These are phyloP conservation scores for Stichopus chloronotus DNA, from an alignment of 35 echinoderm and acorn worm species.

Conservation along the genomic window DNA sequence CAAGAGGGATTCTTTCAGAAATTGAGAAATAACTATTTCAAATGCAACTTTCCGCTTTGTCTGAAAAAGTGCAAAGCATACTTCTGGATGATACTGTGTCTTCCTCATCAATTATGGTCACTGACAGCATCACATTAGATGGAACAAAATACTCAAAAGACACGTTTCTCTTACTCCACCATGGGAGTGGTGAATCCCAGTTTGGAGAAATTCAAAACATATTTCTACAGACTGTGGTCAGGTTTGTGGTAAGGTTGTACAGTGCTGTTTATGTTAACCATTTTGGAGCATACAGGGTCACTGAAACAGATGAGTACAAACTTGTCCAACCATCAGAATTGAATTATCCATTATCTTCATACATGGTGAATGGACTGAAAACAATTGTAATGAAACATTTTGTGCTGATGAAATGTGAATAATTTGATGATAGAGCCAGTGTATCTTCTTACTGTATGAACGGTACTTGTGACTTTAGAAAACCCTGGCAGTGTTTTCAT, in stretches of 20 bases:
- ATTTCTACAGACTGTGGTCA: not conserved
- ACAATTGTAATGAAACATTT: constrained; percentile 26
- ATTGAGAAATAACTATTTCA: constrained; percentile 4
- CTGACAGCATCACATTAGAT: not conserved
- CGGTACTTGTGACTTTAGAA: too few species aligned
- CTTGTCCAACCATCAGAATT: not conserved
- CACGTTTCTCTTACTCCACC: not conserved
- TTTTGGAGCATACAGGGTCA: constrained; percentile 44
- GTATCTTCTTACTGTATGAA: too few species aligned
- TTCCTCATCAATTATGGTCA: not conserved
- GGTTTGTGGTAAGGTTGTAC: not conserved
- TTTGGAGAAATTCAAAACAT: constrained; percentile 3
- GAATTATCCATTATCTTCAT: constrained; percentile 1
- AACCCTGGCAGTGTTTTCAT: too few species aligned
- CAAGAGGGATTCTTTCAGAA: not conserved
- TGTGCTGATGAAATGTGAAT: not conserved
- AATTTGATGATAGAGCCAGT: too few species aligned
- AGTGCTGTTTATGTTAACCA: not conserved
- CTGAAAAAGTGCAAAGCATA: not conserved
- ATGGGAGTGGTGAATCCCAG: not conserved
- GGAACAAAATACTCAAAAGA: constrained; percentile 31
- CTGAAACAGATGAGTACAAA: not conserved
- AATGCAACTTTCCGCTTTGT: not conserved
- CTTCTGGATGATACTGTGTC: not conserved
- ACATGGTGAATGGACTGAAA: not conserved